These are phyloP conservation scores for Cylloceria caligata DNA, from an alignment of 2,888 invertebrate species.

Conservation along the genomic window DNA sequence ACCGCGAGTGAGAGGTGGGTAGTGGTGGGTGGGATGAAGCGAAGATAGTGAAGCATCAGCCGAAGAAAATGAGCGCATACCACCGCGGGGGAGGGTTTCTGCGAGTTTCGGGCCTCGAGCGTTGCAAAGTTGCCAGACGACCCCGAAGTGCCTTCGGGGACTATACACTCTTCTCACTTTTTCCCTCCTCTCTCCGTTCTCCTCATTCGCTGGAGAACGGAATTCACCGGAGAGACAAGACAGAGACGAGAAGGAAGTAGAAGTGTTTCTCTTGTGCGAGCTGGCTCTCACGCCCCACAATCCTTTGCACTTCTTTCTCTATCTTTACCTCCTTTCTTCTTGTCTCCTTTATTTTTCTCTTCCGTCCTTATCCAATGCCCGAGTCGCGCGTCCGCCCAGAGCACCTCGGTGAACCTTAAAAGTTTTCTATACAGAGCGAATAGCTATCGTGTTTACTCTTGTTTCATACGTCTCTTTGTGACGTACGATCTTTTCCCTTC, in stretches of 20 bases:
- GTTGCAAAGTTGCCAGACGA: constrained; percentile 55
- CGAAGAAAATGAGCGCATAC: constrained; percentile 37
- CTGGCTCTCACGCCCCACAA: constrained; percentile 44
- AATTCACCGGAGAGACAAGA: constrained; percentile 22
- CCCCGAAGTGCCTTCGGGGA: constrained; percentile 49
- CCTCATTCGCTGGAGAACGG: constrained; percentile 13
- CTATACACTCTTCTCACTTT: constrained; percentile 15
- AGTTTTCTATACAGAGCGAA: constrained; percentile 57
- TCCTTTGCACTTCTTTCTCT: constrained; percentile 23
- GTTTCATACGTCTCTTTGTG: constrained; percentile 54
- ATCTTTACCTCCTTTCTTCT: constrained; percentile 6
- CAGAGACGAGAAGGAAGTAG: constrained; percentile 36
- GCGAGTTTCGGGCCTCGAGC: constrained; percentile 46
- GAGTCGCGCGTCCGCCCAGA: constrained; percentile 24
- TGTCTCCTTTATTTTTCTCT: constrained; percentile 16
- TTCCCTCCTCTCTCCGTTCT: not conserved
- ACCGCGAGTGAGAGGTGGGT: not conserved
- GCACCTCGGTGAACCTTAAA: constrained; percentile 59
- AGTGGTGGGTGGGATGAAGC: constrained; percentile 2
- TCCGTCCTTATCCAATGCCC: constrained; percentile 19
- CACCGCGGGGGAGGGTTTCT: not conserved
- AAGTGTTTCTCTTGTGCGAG: constrained; percentile 43
- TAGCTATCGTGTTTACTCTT: constrained; percentile 61
- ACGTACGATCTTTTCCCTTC: constrained; percentile 57
- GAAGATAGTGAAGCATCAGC: constrained; percentile 11